Evolutionary conservation across 2,888 invertebrate species (phyloP).

Genomic region (Liposcelis brunnea): DNA sequence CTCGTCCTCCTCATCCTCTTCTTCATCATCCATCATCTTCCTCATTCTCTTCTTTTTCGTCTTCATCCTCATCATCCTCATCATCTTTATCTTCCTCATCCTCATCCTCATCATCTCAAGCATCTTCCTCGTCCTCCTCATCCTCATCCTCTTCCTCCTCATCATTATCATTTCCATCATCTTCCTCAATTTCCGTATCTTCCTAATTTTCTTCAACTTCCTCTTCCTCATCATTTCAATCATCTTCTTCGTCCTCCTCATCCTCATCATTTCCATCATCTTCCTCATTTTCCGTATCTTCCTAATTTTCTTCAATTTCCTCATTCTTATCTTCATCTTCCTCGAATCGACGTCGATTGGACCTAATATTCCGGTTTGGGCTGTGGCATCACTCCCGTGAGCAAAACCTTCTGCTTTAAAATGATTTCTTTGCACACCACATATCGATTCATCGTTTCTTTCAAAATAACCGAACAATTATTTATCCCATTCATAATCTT

Average conservation of each 20-base stretch:
- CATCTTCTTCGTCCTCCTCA: constrained; percentile 5
- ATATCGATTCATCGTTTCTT: too few relatives aligned
- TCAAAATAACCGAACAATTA: too few relatives aligned
- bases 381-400: neutral
- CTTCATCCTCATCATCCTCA: too few relatives aligned
- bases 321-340: neutral
- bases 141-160: constrained; percentile 11
- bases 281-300: neutral
- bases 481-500: too few relatives aligned
- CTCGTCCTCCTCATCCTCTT: constrained; percentile 10
- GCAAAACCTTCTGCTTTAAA: too few relatives aligned
- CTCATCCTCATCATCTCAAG: constrained; percentile 12
- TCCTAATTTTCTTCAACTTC: neutral
- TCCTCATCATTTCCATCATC: too few relatives aligned
- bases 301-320: too few relatives aligned
- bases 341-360: neutral
- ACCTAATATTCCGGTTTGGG: neutral
- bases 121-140: too few relatives aligned
- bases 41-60: constrained; percentile 7
- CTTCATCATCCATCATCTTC: constrained; percentile 12
- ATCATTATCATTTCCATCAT: neutral
- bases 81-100: constrained; percentile 9
- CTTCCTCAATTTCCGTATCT: constrained; percentile 5
- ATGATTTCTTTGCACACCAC: too few relatives aligned
- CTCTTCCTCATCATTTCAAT: neutral